A percentile compares a stretch with the other conserved stretches of the same genome.
Evolutionary conservation across 92 coral and sea anemone species (phyloP).

Genomic region (Palythoa caribaeorum): DNA sequence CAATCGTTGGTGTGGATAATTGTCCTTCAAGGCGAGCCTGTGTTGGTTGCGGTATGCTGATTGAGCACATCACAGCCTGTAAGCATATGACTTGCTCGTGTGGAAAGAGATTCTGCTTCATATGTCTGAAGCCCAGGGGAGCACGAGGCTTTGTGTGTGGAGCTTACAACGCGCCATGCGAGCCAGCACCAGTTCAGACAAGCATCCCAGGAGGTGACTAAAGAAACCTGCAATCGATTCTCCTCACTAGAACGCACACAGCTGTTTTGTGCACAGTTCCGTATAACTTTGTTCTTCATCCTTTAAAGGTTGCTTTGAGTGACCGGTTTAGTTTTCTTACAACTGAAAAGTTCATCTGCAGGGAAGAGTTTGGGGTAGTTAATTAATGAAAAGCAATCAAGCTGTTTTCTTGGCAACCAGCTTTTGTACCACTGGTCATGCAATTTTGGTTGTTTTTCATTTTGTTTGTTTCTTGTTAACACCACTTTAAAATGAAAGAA

Average conservation of each 20-base stretch:
- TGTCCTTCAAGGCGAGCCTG: constrained; percentile 93
- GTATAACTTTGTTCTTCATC: not conserved
- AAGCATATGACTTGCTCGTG: constrained; percentile 91
- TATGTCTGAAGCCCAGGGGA: constrained; percentile 70
- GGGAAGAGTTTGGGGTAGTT: too few species aligned
- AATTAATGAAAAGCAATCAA: too few species aligned
- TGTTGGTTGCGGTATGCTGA: constrained; percentile 78
- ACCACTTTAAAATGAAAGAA: too few species aligned
- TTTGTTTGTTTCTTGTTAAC: too few species aligned
- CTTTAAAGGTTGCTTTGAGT: too few species aligned
- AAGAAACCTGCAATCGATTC: not conserved
- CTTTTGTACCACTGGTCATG: too few species aligned
- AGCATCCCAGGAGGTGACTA: constrained; percentile 71
- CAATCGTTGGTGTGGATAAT: constrained; percentile 74
- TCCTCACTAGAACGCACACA: not conserved
- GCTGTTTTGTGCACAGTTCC: not conserved
- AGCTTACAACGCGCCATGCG: constrained; percentile 63
- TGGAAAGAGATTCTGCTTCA: constrained; percentile 83
- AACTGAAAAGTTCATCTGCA: too few species aligned
- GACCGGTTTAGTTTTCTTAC: too few species aligned
- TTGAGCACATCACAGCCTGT: constrained; percentile 81
- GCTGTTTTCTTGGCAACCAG: too few species aligned
- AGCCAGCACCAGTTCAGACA: constrained; percentile 76
- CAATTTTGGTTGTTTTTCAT: too few species aligned
- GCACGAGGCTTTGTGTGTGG: constrained; percentile 68